Percentiles rank a stretch among this genome's conserved stretches.
phyloP scores from a whole-genome alignment of 2,888 invertebrate species.

The Plebejus melissa region DNA sequence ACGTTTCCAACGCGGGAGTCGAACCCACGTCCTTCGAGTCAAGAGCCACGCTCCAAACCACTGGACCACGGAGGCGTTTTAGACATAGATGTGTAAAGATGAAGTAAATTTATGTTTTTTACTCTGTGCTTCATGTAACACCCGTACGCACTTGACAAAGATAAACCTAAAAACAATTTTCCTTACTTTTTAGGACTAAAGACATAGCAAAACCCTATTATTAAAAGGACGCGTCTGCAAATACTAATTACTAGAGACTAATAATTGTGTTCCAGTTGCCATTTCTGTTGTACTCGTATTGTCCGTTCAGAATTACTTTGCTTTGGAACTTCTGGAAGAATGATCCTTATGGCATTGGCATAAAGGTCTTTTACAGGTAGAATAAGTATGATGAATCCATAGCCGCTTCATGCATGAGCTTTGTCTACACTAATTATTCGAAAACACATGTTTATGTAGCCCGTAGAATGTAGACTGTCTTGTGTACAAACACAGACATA shows the following conservation, averaged over 20 bases:
- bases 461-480: not conserved
- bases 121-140: no score
- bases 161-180: no score
- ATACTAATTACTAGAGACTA: constrained; percentile 1
- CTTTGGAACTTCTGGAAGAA: not conserved
- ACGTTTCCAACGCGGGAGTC: no score
- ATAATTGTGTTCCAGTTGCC: not conserved
- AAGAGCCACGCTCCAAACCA: no score
- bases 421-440: constrained; percentile 15
- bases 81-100: no score
- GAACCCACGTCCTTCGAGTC: no score
- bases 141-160: no score
- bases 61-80: no score
- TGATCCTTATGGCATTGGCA: not conserved
- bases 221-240: not conserved
- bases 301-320: not conserved
- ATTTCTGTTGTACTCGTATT: not conserved
- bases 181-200: no score
- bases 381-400: not conserved
- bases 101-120: no score
- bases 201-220: not conserved
- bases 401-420: not conserved
- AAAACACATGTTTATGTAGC: constrained; percentile 9
- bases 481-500: not conserved
- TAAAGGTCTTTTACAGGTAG: not conserved